phyloP scores from a whole-genome alignment of 2,888 invertebrate species.

The Drosophila dives region DNA sequence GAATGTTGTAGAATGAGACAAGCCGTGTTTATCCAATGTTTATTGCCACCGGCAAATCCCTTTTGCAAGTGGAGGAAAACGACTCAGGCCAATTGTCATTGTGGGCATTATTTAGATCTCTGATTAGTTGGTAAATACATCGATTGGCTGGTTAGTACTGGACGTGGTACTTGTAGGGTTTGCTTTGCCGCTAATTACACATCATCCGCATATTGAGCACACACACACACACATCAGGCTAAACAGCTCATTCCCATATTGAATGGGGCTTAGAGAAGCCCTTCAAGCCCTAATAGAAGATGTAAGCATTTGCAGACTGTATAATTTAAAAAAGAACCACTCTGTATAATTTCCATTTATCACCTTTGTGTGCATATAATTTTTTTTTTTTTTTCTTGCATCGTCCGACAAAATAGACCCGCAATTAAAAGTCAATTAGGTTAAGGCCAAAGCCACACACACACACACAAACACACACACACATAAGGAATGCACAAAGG shows the following conservation, averaged over 20 bases:
- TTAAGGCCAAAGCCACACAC: constrained; percentile 20
- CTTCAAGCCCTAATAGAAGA: constrained; percentile 14
- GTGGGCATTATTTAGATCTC: constrained; percentile 37
- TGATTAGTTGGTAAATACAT: constrained; percentile 19
- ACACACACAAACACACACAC: neutral
- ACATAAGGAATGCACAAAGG: constrained; percentile 40
- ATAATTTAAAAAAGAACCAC: constrained; percentile 31
- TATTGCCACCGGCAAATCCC: neutral
- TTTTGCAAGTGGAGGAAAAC: neutral
- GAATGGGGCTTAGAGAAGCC: constrained; percentile 50
- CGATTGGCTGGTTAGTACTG: constrained; percentile 17
- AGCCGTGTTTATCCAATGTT: neutral
- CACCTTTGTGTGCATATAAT: constrained; percentile 38
- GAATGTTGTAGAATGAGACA: neutral
- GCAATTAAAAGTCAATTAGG: constrained; percentile 77
- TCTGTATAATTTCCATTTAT: constrained; percentile 58
- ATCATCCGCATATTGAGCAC: constrained; percentile 71
- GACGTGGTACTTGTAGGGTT: constrained; percentile 63
- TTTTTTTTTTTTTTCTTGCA: neutral
- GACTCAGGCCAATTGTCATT: constrained; percentile 45
- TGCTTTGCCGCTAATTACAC: constrained; percentile 76
- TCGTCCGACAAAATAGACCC: constrained; percentile 43
- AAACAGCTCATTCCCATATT: constrained; percentile 26
- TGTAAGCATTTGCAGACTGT: constrained; percentile 35
- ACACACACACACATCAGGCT: constrained; percentile 33